Evolutionary conservation across 2,797 vertebrate species (phyloP).

Genomic region (Anas bahamensis): DNA sequence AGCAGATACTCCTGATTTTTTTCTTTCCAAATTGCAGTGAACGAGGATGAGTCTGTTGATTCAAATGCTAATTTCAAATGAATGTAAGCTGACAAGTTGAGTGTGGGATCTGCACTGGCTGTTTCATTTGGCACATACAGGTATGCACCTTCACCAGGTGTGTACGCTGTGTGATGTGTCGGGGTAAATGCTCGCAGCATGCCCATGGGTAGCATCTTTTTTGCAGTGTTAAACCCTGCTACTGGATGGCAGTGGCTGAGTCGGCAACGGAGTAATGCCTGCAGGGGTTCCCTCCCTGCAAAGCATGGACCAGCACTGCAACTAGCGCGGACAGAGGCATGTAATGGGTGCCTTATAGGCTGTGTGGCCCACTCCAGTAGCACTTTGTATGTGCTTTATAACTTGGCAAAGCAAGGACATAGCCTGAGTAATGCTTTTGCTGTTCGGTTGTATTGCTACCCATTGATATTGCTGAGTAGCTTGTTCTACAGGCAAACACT

Average conservation of each 20-base stretch:
- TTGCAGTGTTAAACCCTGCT: background rate
- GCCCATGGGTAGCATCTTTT: background rate
- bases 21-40: background rate
- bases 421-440: background rate
- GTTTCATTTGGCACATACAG: accelerated
- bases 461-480: background rate
- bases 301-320: too few species aligned
- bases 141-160: accelerated
- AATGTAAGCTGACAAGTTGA: background rate
- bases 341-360: background rate
- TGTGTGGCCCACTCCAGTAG: background rate
- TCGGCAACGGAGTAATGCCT: background rate
- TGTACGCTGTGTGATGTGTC: background rate
- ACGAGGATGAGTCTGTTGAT: background rate
- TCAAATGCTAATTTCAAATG: background rate
- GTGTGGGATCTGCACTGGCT: background rate
- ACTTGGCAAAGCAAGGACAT: background rate
- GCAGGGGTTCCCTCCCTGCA: background rate
- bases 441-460: background rate
- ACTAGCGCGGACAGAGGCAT: accelerated
- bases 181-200: accelerated
- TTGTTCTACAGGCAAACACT: accelerated
- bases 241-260: background rate
- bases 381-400: accelerated
- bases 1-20: background rate